These are phyloP conservation scores for Teleogryllus occipitalis DNA, from an alignment of 1,140 invertebrate genomes.

Conservation along the genomic window DNA sequence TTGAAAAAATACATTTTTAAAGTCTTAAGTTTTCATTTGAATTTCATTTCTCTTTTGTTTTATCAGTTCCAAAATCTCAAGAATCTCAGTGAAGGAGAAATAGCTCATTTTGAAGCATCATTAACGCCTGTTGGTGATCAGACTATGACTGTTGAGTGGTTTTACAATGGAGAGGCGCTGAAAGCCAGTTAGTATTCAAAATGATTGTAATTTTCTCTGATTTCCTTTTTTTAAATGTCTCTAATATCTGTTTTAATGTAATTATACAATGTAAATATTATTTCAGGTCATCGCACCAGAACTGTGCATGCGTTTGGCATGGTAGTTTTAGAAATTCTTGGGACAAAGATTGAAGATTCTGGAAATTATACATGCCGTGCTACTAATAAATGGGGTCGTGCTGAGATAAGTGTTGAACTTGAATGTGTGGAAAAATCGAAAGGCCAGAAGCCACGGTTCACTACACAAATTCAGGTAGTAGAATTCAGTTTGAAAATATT, in stretches of 20 bases:
- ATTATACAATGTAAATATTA: too few relatives aligned
- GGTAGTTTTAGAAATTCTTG: conserved; percentile 88
- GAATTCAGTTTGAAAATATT: neutral
- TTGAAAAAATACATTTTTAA: neutral
- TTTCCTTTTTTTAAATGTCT: neutral
- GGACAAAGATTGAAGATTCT: conserved; percentile 79
- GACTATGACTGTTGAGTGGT: conserved; percentile 96
- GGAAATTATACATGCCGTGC: conserved; percentile 80
- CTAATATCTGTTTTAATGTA: too few relatives aligned
- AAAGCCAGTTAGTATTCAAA: conserved; percentile 57
- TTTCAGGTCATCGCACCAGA: conserved; percentile 60
- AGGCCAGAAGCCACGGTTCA: conserved; percentile 80
- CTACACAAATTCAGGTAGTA: conserved; percentile 59
- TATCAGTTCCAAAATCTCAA: conserved; percentile 60
- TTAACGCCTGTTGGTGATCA: conserved; percentile 89
- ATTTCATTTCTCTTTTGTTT: neutral
- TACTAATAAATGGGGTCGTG: conserved; percentile 79
- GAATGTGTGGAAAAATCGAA: conserved; percentile 76
- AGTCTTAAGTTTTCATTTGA: neutral
- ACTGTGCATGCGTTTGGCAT: conserved; percentile 92
- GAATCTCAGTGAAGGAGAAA: conserved; percentile 79
- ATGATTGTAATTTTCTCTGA: conserved; percentile 4
- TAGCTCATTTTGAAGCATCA: conserved; percentile 90
- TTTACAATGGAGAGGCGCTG: conserved; percentile 83
- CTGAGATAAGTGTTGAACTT: conserved; percentile 74